Evolutionary conservation across 1,140 invertebrate species (phyloP).

Genomic region (Neelides sp.): DNA sequence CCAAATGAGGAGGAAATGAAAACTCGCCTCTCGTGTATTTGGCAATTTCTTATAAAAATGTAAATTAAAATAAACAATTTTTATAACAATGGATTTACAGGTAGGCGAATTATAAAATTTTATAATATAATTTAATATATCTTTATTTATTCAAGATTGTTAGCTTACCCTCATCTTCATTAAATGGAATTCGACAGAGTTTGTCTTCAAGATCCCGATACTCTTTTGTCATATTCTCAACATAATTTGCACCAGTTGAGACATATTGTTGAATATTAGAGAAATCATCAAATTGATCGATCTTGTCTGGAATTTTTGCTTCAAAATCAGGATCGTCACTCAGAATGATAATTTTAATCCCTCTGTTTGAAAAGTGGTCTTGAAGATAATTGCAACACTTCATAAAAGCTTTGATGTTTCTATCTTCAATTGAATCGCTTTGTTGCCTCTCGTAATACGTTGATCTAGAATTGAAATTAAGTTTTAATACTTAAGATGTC

Average conservation of each 20-base stretch:
- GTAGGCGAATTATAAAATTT: too few species aligned
- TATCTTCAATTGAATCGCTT: conserved; percentile 73
- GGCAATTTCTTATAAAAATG: conserved; percentile 8
- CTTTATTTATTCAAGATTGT: conserved; percentile 1
- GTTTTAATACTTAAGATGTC: conserved; percentile 12
- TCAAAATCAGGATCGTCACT: conserved; percentile 76
- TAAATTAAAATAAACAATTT: neutral
- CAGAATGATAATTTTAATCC: conserved; percentile 57
- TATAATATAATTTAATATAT: neutral
- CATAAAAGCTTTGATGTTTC: conserved; percentile 83
- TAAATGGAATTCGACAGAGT: conserved; percentile 24
- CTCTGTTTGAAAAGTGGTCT: conserved; percentile 37
- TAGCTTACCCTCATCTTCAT: conserved; percentile 26
- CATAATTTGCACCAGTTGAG: conserved; percentile 18
- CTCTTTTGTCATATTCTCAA: conserved; percentile 16
- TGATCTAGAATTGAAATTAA: conserved; percentile 47
- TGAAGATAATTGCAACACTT: conserved; percentile 69
- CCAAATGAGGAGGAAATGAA: conserved; percentile 69
- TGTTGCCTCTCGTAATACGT: conserved; percentile 71
- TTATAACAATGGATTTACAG: neutral
- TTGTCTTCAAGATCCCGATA: conserved; percentile 25
- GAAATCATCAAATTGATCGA: neutral
- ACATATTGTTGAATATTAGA: neutral
- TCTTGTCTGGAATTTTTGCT: conserved; percentile 46
- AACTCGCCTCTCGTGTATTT: conserved; percentile 16